A percentile compares a stretch with the other conserved stretches of the same genome.
phyloP scores from a whole-genome alignment of 2,888 invertebrate genomes.

The Dichetophora obliterata region DNA sequence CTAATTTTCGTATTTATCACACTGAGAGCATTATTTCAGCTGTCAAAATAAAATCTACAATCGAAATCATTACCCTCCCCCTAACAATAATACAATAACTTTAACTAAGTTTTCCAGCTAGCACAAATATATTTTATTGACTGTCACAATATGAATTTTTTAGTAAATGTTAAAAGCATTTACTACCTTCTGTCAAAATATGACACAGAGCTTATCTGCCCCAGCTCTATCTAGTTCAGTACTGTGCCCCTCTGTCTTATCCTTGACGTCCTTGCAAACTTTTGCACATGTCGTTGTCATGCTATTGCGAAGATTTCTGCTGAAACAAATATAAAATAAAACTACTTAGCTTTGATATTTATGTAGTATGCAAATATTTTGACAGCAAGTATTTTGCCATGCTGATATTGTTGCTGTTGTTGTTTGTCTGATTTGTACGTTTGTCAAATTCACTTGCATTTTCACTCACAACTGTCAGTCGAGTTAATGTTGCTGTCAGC shows the following conservation, averaged over 20 bases:
- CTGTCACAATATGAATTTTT: slow-evolving; percentile 8
- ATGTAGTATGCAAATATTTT: slow-evolving; percentile 3
- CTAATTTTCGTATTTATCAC: too few species aligned
- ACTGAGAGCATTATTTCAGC: too few species aligned
- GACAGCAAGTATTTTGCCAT: background rate
- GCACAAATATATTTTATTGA: background rate
- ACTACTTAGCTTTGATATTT: background rate
- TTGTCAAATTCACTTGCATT: slow-evolving; percentile 2
- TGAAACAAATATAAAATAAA: too few species aligned
- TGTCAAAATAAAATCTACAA: too few species aligned
- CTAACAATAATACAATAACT: too few species aligned
- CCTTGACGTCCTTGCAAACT: too few species aligned
- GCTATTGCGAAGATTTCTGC: too few species aligned
- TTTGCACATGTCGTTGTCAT: too few species aligned
- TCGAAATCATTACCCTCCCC: too few species aligned
- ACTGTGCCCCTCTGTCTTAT: too few species aligned
- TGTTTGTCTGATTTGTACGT: background rate
- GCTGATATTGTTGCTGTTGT: background rate
- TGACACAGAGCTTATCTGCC: background rate
- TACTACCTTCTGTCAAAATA: slow-evolving; percentile 17
- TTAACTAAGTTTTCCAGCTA: too few species aligned
- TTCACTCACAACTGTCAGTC: slow-evolving; percentile 5
- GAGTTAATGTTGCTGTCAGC: background rate
- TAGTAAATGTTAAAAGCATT: slow-evolving; percentile 25
- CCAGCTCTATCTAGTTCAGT: background rate